Conservation (phyloP, 2,888 invertebrate species). For the Itoplectis maculator region DNA sequence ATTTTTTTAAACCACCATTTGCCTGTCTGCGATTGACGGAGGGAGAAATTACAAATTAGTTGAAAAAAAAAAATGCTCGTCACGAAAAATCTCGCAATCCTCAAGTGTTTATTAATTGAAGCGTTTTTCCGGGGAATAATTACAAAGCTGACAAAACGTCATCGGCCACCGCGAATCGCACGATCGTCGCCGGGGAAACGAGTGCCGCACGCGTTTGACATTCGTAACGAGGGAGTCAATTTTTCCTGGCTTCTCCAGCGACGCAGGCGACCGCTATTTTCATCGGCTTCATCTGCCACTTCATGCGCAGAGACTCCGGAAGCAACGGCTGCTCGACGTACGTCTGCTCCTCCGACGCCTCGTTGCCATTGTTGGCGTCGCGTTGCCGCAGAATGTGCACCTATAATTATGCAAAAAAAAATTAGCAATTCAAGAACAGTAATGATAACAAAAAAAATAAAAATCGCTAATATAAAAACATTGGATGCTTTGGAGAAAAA, state of each 20-base stretch:
- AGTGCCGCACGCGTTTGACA: neutral
- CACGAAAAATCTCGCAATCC: neutral
- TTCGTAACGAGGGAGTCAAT: conserved; percentile 45
- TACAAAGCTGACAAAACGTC: conserved; percentile 14
- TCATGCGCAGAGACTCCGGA: conserved; percentile 74
- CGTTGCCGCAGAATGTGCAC: conserved; percentile 75
- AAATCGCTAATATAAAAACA: too few species aligned
- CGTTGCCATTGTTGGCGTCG: conserved; percentile 58
- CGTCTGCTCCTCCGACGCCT: conserved; percentile 56
- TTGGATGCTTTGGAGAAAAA: too few species aligned
- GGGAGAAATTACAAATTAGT: too few species aligned
- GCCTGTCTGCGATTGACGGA: too few species aligned
- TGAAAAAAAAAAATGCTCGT: too few species aligned
- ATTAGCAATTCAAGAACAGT: too few species aligned
- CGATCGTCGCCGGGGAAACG: conserved; percentile 8
- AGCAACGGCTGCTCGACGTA: conserved; percentile 70
- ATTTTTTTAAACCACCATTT: too few species aligned
- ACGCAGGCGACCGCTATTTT: conserved; percentile 75
- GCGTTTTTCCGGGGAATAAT: neutral
- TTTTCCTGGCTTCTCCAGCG: conserved; percentile 61
- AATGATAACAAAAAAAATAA: too few species aligned
- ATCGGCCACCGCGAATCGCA: neutral
- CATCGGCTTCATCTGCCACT: conserved; percentile 76
- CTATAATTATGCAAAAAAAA: conserved; percentile 56
- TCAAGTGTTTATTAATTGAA: neutral